phyloP scores from a whole-genome alignment of 2,113 vertebrate genomes.

The Chlamydotis undulata region DNA sequence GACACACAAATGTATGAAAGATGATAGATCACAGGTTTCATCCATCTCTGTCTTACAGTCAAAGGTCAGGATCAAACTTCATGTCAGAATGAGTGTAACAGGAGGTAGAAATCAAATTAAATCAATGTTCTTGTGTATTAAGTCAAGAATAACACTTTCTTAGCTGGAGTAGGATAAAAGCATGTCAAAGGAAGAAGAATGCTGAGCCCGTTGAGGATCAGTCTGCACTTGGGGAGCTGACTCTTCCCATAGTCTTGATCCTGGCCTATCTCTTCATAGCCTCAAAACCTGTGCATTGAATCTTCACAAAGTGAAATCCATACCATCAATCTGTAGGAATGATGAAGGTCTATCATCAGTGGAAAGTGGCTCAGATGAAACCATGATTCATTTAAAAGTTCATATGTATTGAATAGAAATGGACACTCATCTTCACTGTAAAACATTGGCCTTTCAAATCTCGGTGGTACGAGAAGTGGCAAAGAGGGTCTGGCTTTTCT shows the following conservation, averaged over 20 bases:
- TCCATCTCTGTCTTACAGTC: background rate
- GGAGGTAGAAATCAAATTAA: background rate
- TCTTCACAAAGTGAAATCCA: constrained; percentile 12
- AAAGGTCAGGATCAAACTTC: background rate
- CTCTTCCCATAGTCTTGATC: background rate
- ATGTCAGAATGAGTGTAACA: background rate
- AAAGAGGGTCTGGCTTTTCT: background rate
- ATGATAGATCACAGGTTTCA: background rate
- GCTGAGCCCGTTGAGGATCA: background rate
- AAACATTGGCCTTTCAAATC: background rate
- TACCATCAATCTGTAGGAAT: background rate
- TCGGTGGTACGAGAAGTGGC: background rate
- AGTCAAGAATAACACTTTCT: background rate
- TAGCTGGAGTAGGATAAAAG: background rate
- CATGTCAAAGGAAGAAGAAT: background rate
- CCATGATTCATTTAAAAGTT: background rate
- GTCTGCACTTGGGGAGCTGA: background rate
- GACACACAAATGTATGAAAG: background rate
- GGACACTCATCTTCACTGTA: background rate
- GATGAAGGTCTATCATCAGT: background rate
- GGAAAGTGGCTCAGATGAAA: background rate
- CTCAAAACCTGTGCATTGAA: background rate
- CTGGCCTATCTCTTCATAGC: background rate
- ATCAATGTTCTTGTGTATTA: background rate
- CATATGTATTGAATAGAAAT: background rate